phyloP scores from a whole-genome alignment of 2,797 vertebrate genomes.

The Muscicapa striata region DNA sequence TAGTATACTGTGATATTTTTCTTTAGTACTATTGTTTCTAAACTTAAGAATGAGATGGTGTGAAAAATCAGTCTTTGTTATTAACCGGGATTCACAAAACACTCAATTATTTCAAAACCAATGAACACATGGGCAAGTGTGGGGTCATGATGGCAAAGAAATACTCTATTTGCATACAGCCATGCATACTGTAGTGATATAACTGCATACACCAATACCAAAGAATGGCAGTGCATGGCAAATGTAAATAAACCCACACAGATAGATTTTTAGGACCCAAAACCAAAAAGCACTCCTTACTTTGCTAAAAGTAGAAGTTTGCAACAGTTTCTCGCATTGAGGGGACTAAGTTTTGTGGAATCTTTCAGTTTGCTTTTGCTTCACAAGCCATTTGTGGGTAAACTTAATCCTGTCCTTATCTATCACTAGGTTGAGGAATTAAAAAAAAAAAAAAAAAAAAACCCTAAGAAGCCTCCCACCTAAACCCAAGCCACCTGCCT shows the following conservation, averaged over 20 bases:
- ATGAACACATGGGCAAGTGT: accelerated
- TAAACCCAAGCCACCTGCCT: neutral
- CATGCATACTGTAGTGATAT: accelerated
- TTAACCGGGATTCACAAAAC: neutral
- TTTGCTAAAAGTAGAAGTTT: neutral
- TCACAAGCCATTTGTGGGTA: neutral
- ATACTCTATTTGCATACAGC: neutral
- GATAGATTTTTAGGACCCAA: neutral
- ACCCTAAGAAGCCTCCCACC: neutral
- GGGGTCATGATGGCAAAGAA: neutral
- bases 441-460: neutral
- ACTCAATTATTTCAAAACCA: neutral
- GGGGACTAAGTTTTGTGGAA: neutral
- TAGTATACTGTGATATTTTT: neutral
- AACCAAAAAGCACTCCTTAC: neutral
- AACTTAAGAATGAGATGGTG: neutral
- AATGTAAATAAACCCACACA: neutral
- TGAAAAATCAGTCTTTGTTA: neutral
- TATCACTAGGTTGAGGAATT: neutral
- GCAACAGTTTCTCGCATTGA: neutral
- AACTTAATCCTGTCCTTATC: neutral
- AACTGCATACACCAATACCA: neutral
- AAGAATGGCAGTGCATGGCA: neutral
- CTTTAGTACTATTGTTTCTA: neutral
- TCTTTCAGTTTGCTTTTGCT: neutral